Conservation (phyloP, 1,140 invertebrate species). For the Linepithema humile region DNA sequence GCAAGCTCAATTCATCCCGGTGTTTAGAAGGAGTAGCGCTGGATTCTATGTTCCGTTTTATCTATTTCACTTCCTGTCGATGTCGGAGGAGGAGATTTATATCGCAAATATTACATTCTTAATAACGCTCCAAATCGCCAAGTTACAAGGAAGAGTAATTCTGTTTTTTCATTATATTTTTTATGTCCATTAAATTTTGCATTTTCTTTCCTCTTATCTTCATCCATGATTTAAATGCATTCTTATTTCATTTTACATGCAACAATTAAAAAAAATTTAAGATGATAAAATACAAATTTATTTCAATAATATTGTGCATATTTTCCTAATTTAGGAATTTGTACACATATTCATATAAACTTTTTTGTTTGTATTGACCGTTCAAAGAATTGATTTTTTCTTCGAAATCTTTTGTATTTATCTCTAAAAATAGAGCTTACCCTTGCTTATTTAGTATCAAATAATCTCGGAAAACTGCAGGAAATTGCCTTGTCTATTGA, state of each 20-base stretch:
- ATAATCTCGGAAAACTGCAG: slow-evolving; percentile 38
- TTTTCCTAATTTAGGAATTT: no score
- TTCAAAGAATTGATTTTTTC: no score
- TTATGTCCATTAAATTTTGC: not conserved
- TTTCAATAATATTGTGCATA: no score
- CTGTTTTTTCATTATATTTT: not conserved
- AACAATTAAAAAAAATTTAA: not conserved
- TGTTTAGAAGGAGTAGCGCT: slow-evolving; percentile 27
- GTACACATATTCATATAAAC: no score
- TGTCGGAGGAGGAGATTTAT: not conserved
- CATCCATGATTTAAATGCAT: not conserved
- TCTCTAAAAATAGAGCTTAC: no score
- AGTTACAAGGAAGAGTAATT: not conserved
- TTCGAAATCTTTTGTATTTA: no score
- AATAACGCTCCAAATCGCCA: not conserved
- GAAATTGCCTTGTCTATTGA: slow-evolving; percentile 38
- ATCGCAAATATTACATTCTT: not conserved
- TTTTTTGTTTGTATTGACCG: no score
- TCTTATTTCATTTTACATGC: not conserved
- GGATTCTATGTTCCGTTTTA: slow-evolving; percentile 30
- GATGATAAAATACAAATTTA: not conserved
- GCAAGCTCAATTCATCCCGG: slow-evolving; percentile 20
- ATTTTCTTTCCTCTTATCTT: not conserved
- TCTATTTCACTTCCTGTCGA: slow-evolving; percentile 33
- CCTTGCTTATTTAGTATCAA: slow-evolving; percentile 14